Evolutionary conservation across 2,888 invertebrate genomes (phyloP), one percentile per base, ranked within the genome.

Genomic region (Synanthedon myopaeformis): DNA sequence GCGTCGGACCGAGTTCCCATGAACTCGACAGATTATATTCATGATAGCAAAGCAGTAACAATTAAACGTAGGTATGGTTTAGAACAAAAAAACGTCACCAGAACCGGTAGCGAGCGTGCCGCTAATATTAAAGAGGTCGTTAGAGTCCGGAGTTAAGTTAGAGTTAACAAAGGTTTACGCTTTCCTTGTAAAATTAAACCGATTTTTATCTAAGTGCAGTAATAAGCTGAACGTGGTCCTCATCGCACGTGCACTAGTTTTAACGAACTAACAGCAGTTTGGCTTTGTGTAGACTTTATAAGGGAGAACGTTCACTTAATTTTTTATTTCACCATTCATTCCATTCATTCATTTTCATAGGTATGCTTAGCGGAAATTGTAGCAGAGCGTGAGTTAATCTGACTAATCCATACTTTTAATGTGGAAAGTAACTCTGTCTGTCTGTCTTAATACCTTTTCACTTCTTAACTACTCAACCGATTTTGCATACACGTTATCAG

Each of bases 91-190:
- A 75, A 51, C 62, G 67, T 66, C 65, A 59, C 63, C 59, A 69
- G 69, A 78, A 82, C 83, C 83, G 79, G 85, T 85, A 86, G 85
- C 85, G 74, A 70, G 76, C 82, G 80, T 82, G 83, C 77, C 68
- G 71, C 72, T 81, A 79, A 82, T 84, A 76, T 76, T 80, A 82
- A 82, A 72, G 65, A 75, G 78, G 76, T 72, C 63, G 74, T 75
- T 72, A 72, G 61, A 51, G 51, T 51, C 53, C 64, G 62, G 57
- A 58, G 61, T 66, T 60, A 66, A 62, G 63, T 65, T 62, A 64
- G 65, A 65, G 64, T 72, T 74, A 77, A 81, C 79, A 78, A 80
- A 81, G 74, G 73, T 76, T 77, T 80, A 77, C 76, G 74, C 74
- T 77, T 78, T 82, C 69, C 79, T 74, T 74, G 77, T 85, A 79